Base-by-base conservation (phyloP, 2,888 invertebrate genomes). In the Autographa pulchrina region DNA sequence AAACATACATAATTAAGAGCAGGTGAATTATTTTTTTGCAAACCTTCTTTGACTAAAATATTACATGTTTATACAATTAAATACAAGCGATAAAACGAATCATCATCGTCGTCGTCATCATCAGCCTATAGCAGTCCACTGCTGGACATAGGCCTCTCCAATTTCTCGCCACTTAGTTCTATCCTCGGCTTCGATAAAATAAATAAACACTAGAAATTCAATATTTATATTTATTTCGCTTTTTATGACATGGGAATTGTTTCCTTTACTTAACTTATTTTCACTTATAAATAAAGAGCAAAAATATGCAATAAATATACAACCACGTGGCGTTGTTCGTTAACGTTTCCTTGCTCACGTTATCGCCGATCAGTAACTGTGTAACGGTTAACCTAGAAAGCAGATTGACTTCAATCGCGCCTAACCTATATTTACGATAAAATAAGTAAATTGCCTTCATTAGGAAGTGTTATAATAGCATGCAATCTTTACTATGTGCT, bases 351-450 rank as follows among this genome's bases (percentile, higher is more conserved):
- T 41, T 38, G 80, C 59, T 78, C 18, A 32, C 18, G 62, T 80
- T 78, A 78, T 80, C 77, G 31, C 4, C 65, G 43, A 78, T 78
- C 68, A 72, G 43, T 38, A 58, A 20, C 62, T 72, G 61, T 68
- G 72, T 65, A 58, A 71, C 66, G 66, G 59, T 67, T 77, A 77
- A 80, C 80, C 77, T 76, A 80, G 72, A 72, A 77, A 76, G 11
- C 65, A 38, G 4, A 56, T n/a, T 60, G 56, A 68, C 11, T 68
- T 48, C 20, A 18, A 7, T 18, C 43, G 20, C 38, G 32, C 38
- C 25, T 8, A 68, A 75, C 71, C 43, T 75, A 78, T 74, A 78
- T 66, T 67, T 74, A 54, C 25, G 25, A 16, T 59, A 62, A 25
- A 25, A 56, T 25, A 56, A 56, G 11, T 25, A 56, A 56, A 56